Percentiles rank a stretch among this genome's conserved stretches.
phyloP scores from a whole-genome alignment of 2,888 invertebrate species.

The Mimachlamys varia region DNA sequence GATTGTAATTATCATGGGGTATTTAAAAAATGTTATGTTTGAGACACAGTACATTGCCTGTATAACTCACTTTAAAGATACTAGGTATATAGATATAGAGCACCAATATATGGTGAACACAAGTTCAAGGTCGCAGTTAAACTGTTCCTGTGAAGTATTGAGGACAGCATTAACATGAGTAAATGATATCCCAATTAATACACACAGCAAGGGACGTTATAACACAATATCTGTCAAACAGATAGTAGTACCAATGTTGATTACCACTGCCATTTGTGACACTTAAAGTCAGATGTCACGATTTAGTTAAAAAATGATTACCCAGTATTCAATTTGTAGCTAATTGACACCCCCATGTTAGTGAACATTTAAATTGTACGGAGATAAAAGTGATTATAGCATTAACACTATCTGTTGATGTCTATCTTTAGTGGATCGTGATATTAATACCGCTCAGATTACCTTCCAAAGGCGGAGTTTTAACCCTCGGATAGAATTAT shows the following conservation, averaged over 20 bases:
- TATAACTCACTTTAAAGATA: too few relatives aligned
- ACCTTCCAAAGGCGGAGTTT: not conserved
- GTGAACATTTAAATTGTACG: not conserved
- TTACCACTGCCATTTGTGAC: not conserved
- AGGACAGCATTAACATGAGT: not conserved
- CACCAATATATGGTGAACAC: too few relatives aligned
- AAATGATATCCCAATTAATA: too few relatives aligned
- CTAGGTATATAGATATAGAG: too few relatives aligned
- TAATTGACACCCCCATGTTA: not conserved
- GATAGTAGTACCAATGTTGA: not conserved
- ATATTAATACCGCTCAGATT: not conserved
- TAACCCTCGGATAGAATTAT: slow-evolving; percentile 27
- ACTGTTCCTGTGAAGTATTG: too few relatives aligned
- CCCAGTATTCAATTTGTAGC: not conserved
- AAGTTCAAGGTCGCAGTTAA: too few relatives aligned
- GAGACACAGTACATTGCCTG: too few relatives aligned
- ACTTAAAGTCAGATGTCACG: not conserved
- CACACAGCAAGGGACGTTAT: too few relatives aligned
- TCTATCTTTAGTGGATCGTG: not conserved
- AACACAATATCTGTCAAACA: not conserved
- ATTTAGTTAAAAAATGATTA: not conserved
- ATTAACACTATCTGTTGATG: not conserved
- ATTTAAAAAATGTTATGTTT: too few relatives aligned
- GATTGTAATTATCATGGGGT: too few relatives aligned
- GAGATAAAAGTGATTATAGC: slow-evolving; percentile 3